Evolutionary conservation across 2,113 vertebrate species (phyloP).

Genomic region (Hyaena hyaena): DNA sequence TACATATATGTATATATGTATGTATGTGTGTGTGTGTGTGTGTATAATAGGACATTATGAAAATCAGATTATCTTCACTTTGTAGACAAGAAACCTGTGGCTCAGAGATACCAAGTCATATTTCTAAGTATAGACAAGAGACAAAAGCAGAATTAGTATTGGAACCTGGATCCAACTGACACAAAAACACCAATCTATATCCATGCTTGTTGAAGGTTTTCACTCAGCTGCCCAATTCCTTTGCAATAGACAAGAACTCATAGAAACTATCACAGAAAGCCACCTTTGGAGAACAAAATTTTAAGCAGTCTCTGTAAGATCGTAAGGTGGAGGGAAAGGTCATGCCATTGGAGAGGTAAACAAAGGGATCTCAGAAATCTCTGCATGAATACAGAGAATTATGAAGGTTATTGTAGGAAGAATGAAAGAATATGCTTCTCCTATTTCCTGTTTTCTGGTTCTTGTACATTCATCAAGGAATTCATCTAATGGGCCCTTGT

Average conservation of each 20-base stretch:
- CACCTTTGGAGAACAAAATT: neutral
- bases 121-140: slow-evolving; percentile 6
- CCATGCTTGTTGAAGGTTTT: neutral
- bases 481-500: neutral
- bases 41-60: neutral
- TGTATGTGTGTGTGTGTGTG: too few species aligned
- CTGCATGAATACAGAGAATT: neutral
- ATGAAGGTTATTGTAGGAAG: neutral
- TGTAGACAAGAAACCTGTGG: neutral
- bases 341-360: neutral
- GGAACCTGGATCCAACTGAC: neutral
- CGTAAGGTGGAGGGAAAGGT: neutral
- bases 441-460: neutral
- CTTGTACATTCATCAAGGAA: neutral
- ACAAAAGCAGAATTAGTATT: neutral
- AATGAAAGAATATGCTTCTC: neutral
- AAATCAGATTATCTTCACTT: neutral
- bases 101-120: neutral
- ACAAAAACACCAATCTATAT: neutral
- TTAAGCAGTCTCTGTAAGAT: neutral
- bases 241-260: neutral
- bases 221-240: neutral
- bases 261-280: neutral
- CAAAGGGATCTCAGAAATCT: neutral
- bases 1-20: neutral